These are phyloP conservation scores for Aptenodytes patagonicus DNA, from an alignment of 2,113 vertebrate species.

Conservation along the genomic window DNA sequence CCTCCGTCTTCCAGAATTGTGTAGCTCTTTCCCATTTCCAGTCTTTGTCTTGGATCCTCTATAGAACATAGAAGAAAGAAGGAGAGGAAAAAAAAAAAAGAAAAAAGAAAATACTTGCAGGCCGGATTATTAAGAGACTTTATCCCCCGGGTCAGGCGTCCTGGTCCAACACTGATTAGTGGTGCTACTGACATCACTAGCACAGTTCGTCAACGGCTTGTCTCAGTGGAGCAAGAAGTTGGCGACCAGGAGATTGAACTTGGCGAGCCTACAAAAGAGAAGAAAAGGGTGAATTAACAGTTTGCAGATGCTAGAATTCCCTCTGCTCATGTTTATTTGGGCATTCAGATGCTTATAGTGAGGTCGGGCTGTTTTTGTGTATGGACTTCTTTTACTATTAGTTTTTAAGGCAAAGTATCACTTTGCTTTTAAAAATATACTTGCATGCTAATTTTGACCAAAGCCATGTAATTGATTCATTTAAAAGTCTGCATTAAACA, in stretches of 20 bases:
- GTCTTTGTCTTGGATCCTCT: background rate
- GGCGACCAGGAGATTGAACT: conserved; percentile 49
- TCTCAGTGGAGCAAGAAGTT: conserved; percentile 53
- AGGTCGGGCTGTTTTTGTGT: conserved; percentile 2
- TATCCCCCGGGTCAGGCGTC: background rate
- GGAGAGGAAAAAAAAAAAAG: background rate
- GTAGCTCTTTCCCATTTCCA: background rate
- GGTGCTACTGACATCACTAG: conserved; percentile 60
- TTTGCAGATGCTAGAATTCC: conserved; percentile 64
- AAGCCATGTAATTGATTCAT: conserved; percentile 6
- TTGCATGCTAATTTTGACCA: conserved; percentile 40
- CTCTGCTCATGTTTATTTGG: conserved; percentile 33
- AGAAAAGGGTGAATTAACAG: conserved; percentile 61
- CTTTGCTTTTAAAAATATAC: conserved; percentile 45
- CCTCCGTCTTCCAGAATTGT: background rate
- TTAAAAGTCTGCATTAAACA: conserved; percentile 28
- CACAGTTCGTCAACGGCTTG: conserved; percentile 26
- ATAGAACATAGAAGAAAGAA: background rate
- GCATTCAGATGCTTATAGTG: conserved; percentile 49
- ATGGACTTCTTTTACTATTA: background rate
- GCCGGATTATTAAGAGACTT: conserved; percentile 41
- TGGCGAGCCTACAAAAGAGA: conserved; percentile 58
- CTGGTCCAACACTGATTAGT: conserved; percentile 43
- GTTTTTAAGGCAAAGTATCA: conserved; percentile 11
- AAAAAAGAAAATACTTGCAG: background rate